These are phyloP conservation scores for Chlorocebus sabaeus DNA, from an alignment of 2,113 vertebrate genomes.

Conservation along the genomic window DNA sequence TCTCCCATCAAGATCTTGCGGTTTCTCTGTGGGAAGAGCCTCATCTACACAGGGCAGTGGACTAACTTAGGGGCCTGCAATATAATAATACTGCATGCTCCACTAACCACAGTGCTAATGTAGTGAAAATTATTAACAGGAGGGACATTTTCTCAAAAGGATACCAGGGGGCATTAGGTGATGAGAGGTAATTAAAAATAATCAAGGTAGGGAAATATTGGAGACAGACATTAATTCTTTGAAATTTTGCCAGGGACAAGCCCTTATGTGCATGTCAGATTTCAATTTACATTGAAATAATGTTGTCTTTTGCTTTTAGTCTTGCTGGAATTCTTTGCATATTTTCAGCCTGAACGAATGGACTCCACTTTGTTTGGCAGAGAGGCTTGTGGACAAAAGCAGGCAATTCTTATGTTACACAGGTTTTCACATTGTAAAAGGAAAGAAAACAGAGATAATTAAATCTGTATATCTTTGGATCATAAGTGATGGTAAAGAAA, in stretches of 20 bases:
- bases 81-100: not conserved
- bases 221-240: not conserved
- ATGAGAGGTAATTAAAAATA: not conserved
- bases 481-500: not conserved
- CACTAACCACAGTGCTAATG: not conserved
- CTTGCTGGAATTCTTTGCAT: constrained; percentile 6
- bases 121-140: not conserved
- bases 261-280: not conserved
- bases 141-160: constrained; percentile 8
- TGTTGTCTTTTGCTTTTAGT: not conserved
- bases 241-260: constrained; percentile 19
- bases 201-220: not conserved
- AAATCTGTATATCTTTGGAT: not conserved
- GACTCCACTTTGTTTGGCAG: not conserved
- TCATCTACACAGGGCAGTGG: not conserved
- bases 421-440: not conserved
- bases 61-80: not conserved
- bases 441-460: not conserved
- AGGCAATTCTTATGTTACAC: not conserved
- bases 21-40: not conserved
- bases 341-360: not conserved
- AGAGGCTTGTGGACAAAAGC: not conserved
- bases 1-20: not conserved
- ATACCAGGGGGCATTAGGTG: not conserved
- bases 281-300: constrained; percentile 13